phyloP scores from a whole-genome alignment of 2,888 invertebrate species.

The Gasteruption jaculator region DNA sequence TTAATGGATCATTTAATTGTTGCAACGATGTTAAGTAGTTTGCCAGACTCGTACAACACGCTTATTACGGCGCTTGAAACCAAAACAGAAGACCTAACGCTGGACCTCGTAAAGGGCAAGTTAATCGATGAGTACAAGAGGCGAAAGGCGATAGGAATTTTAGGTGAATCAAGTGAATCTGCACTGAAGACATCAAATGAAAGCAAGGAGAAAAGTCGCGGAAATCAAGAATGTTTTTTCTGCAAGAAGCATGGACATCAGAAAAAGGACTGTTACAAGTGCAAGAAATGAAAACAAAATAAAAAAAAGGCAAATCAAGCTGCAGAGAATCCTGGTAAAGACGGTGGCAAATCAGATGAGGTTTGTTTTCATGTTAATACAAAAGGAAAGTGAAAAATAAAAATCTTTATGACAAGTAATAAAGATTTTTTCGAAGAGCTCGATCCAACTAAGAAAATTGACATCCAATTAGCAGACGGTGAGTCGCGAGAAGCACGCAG shows the following conservation, averaged over 20 bases:
- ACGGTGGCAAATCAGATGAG: not conserved
- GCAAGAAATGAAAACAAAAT: slow-evolving; percentile 17
- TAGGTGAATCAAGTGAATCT: not conserved
- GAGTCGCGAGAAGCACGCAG: slow-evolving; percentile 17
- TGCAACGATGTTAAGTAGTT: slow-evolving; percentile 27
- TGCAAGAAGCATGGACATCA: slow-evolving; percentile 21
- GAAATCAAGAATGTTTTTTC: slow-evolving; percentile 13
- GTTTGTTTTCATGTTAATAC: no score
- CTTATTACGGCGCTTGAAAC: slow-evolving; percentile 27
- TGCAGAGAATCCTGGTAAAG: not conserved
- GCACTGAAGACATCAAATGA: slow-evolving; percentile 6
- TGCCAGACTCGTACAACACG: slow-evolving; percentile 28
- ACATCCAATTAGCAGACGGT: slow-evolving; percentile 20
- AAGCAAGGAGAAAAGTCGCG: slow-evolving; percentile 7
- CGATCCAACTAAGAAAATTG: not conserved
- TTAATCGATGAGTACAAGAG: slow-evolving; percentile 27
- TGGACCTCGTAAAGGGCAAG: slow-evolving; percentile 23
- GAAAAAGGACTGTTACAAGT: slow-evolving; percentile 20
- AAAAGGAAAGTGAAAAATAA: slow-evolving; percentile 23
- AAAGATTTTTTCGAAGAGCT: slow-evolving; percentile 16
- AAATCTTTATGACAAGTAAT: slow-evolving; percentile 24
- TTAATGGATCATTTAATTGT: slow-evolving; percentile 23
- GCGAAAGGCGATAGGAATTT: slow-evolving; percentile 4
- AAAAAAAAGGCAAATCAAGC: slow-evolving; percentile 9
- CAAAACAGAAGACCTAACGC: slow-evolving; percentile 25